These are phyloP conservation scores for Chelonia mydas DNA, from an alignment of 2,797 vertebrate species.

Conservation along the genomic window DNA sequence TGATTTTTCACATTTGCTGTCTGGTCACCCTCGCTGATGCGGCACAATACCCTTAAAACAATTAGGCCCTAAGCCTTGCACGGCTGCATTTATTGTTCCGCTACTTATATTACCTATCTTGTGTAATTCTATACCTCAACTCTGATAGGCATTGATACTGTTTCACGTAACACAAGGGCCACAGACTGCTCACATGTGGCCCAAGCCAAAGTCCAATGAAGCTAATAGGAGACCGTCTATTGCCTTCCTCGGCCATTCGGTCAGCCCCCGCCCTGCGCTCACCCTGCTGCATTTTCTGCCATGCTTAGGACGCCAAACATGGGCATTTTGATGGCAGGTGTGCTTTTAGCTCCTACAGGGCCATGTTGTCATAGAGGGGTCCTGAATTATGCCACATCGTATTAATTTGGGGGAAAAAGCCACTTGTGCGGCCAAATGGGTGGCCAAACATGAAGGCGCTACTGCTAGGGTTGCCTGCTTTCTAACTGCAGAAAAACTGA, in stretches of 20 bases:
- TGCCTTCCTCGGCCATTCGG: background rate
- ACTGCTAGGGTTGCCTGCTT: background rate
- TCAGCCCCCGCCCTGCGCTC: background rate
- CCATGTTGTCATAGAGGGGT: background rate
- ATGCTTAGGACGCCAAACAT: too few relatives aligned
- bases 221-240: too few relatives aligned
- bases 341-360: too few relatives aligned
- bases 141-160: background rate
- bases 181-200: background rate
- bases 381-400: background rate
- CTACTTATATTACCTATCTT: background rate
- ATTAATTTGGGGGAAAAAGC: background rate
- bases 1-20: too few relatives aligned
- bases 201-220: too few relatives aligned
- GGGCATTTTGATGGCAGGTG: background rate
- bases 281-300: background rate
- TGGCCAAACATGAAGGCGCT: background rate
- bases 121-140: background rate
- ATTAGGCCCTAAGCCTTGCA: background rate
- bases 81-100: background rate
- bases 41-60: background rate
- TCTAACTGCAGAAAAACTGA: too few relatives aligned
- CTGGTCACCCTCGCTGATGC: background rate
- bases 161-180: background rate
- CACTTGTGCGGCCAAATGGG: too few relatives aligned